Evolutionary conservation across 1,140 invertebrate genomes (phyloP).

Genomic region (Leucophenga varia): DNA sequence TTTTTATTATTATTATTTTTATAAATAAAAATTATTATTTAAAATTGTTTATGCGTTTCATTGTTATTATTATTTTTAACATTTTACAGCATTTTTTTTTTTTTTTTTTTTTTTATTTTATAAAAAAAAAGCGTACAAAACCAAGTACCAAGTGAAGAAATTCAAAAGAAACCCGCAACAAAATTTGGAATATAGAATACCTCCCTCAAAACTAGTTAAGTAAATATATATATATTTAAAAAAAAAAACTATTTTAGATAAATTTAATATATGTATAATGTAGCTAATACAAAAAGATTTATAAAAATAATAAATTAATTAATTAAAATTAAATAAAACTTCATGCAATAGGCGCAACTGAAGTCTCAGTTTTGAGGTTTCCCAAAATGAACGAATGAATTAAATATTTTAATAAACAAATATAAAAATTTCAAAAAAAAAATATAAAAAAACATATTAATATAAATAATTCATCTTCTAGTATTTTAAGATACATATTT

Average conservation of each 20-base stretch:
- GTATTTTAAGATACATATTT: no score
- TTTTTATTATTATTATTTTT: conserved; percentile 37
- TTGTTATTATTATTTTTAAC: no score
- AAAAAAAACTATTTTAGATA: conserved; percentile 39
- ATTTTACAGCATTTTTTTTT: no score
- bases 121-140: conserved; percentile 1
- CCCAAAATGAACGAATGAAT: conserved; percentile 2
- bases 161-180: conserved; percentile 45
- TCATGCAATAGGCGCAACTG: conserved; percentile 6
- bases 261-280: conserved; percentile 37
- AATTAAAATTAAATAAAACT: no score
- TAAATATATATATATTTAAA: conserved; percentile 34
- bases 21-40: conserved; percentile 54
- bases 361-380: conserved; percentile 51
- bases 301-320: conserved; percentile 4
- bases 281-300: conserved; percentile 25
- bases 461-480: no score
- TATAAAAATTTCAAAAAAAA: conserved; percentile 1
- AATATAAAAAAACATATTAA: not conserved
- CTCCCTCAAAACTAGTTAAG: conserved; percentile 38
- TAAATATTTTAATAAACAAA: no score
- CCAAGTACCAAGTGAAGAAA: conserved; percentile 16
- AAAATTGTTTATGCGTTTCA: conserved; percentile 43
- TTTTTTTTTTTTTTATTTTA: no score
- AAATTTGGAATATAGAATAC: conserved; percentile 52